A percentile compares a stretch with the other conserved stretches of the same genome.
Conservation (phyloP, 37 sponge, comb jelly and placozoan species). For the Axinella damicornis region DNA sequence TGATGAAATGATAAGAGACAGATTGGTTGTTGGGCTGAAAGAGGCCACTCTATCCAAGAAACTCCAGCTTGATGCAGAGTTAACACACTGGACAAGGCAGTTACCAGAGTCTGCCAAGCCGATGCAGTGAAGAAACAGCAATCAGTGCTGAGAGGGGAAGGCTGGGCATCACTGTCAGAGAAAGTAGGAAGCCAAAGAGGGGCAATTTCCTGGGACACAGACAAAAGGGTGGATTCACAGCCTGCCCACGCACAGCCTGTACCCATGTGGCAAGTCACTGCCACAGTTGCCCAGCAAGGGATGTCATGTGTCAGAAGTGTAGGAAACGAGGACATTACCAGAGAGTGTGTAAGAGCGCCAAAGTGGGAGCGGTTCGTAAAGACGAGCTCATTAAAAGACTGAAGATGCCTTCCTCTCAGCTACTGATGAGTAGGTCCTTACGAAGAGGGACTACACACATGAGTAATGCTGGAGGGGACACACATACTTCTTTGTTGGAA, state of each 20-base stretch:
- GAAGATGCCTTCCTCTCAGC: no score
- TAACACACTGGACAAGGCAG: conserved; percentile 43
- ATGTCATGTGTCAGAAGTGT: conserved; percentile 16
- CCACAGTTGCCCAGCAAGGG: conserved; percentile 11
- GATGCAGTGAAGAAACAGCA: conserved; percentile 44
- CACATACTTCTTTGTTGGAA: conserved; percentile 77
- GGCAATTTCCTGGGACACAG: background rate
- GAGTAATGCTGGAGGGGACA: background rate
- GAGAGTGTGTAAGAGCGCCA: background rate
- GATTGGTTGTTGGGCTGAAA: conserved; percentile 36
- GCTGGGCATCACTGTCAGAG: background rate
- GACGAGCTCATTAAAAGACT: no score
- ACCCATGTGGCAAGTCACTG: no score
- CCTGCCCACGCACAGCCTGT: background rate
- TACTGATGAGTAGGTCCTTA: no score
- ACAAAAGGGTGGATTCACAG: no score
- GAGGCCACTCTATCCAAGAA: conserved; percentile 49
- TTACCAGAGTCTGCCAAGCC: conserved; percentile 10
- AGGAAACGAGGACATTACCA: conserved; percentile 12
- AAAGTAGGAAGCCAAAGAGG: background rate
- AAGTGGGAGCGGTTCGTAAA: no score
- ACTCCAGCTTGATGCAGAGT: conserved; percentile 24
- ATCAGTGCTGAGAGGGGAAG: background rate
- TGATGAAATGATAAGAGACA: conserved; percentile 62
- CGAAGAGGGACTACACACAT: no score